These are phyloP conservation scores for Cassiopea xamachana DNA, from an alignment of 30 jellyfish, hydroid and myxozoan genomes.

Conservation along the genomic window DNA sequence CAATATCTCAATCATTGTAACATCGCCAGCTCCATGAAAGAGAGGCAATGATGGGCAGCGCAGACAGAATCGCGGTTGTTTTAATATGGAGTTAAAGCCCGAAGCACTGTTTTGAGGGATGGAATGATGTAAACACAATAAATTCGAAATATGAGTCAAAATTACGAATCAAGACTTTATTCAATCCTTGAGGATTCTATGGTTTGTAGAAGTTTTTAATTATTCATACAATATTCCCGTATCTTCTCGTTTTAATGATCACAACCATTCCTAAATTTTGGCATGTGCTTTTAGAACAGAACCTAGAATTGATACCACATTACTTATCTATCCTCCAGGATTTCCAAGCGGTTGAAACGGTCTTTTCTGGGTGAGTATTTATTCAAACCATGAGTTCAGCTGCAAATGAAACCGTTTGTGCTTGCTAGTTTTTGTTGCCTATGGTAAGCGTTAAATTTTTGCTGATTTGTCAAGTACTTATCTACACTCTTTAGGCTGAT, in stretches of 20 bases:
- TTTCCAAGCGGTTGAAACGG: slow-evolving; percentile 83
- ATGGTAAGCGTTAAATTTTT: background rate
- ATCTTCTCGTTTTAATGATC: background rate
- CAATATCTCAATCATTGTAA: background rate
- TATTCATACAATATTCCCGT: background rate
- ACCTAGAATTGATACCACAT: background rate
- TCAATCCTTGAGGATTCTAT: slow-evolving; percentile 79
- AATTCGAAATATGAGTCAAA: slow-evolving; percentile 28
- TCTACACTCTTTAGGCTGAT: slow-evolving; percentile 42
- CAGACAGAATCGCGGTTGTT: background rate
- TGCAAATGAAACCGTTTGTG: background rate
- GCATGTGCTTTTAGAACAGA: too few relatives aligned
- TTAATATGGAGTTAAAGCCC: background rate
- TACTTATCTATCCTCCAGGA: slow-evolving; percentile 27
- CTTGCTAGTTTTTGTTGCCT: background rate
- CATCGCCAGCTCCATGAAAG: background rate
- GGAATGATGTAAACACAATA: background rate
- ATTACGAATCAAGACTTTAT: slow-evolving; percentile 80
- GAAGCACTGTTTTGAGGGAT: background rate
- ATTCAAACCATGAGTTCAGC: background rate
- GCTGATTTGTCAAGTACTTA: background rate
- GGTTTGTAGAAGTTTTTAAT: slow-evolving; percentile 29
- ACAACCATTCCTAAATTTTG: too few relatives aligned
- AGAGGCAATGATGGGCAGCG: background rate
- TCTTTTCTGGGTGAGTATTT: slow-evolving; percentile 79